phyloP scores from a whole-genome alignment of 2,113 vertebrate genomes.

The Bubo scandiacus region DNA sequence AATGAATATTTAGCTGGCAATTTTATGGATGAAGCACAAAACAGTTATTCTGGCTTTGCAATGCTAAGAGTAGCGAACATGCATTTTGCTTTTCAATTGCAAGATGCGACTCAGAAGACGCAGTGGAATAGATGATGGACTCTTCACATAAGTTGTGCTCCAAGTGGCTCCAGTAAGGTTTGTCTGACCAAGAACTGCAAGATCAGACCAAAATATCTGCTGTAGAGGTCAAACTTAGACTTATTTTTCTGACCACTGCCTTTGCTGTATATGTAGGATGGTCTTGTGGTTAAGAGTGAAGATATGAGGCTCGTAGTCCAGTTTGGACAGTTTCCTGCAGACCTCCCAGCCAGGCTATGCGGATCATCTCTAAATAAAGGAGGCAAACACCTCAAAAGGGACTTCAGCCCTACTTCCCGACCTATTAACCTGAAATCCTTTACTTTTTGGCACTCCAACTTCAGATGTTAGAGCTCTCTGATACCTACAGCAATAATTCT shows the following conservation, averaged over 20 bases:
- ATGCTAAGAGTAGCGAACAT: neutral
- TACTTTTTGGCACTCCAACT: neutral
- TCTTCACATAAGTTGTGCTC: neutral
- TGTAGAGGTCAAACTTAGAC: neutral
- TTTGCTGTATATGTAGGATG: neutral
- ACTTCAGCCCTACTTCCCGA: neutral
- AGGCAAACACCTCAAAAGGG: neutral
- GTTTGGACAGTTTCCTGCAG: neutral
- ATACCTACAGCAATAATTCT: neutral
- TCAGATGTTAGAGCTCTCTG: neutral
- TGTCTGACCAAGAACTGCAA: neutral
- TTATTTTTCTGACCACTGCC: neutral
- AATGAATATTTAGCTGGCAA: slow-evolving; percentile 13
- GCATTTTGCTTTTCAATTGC: neutral
- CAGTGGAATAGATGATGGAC: neutral
- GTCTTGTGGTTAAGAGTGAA: neutral
- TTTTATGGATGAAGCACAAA: slow-evolving; percentile 15
- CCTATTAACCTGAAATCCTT: neutral
- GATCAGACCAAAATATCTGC: neutral
- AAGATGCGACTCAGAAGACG: neutral
- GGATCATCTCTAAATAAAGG: neutral
- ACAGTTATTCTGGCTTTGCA: neutral
- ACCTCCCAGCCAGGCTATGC: neutral
- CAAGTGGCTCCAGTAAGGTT: neutral
- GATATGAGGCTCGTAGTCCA: accelerated